Conservation (phyloP, 2,113 vertebrate genomes). For the Mohoua ochrocephala region DNA sequence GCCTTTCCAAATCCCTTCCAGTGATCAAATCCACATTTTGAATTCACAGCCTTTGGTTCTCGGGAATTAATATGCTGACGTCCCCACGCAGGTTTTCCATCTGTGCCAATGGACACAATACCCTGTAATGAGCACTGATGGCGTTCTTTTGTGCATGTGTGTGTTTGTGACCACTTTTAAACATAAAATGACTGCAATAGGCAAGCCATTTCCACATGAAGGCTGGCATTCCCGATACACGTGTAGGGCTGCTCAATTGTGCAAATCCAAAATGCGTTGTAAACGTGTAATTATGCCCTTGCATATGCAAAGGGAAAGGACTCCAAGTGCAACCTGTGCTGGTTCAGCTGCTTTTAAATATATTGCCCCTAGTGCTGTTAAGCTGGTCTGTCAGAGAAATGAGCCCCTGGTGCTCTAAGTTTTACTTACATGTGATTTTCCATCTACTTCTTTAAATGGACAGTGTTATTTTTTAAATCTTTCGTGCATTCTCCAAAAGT, state of each 20-base stretch:
- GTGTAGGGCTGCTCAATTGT: neutral
- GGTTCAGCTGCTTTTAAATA: neutral
- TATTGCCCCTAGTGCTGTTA: neutral
- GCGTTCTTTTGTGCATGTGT: neutral
- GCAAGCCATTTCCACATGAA: neutral
- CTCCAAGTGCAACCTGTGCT: neutral
- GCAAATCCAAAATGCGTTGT: neutral
- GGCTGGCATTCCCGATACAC: neutral
- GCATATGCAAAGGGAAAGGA: neutral
- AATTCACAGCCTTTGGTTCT: neutral
- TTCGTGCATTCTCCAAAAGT: neutral
- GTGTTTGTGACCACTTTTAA: slow-evolving; percentile 1
- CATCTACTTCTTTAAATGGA: neutral
- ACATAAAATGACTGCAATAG: neutral
- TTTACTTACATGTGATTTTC: neutral
- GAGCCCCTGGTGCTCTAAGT: neutral
- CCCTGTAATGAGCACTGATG: slow-evolving; percentile 21
- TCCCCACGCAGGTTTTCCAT: neutral
- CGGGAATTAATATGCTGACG: neutral
- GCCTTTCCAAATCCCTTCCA: neutral
- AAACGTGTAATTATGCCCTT: neutral
- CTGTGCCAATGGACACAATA: slow-evolving; percentile 27
- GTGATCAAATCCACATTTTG: neutral
- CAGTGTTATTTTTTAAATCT: neutral
- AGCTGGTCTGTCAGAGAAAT: neutral